Base-by-base conservation (phyloP, 2,797 vertebrate genomes). In the Notolepis coatsorum region DNA sequence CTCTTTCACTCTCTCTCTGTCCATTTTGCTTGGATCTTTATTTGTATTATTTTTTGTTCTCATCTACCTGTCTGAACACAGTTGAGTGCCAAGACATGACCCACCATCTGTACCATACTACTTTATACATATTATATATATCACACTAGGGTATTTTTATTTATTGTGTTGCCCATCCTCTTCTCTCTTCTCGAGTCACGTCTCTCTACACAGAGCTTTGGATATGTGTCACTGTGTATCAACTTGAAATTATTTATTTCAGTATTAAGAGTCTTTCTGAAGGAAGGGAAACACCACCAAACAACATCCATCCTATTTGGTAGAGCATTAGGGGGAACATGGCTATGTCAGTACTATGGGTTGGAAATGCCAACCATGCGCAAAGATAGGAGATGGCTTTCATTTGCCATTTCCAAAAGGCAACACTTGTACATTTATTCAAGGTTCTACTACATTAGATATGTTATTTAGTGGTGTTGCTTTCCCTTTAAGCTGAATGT, bases 101-200 rank as follows among this genome's bases (percentile, higher is more conserved):
- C 65, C 42, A 55, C 70, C 3, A 17, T 77, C 80, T 88, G 81
- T 87, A 86, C 79, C 65, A 83, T 86, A 80, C 81, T 80, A 82
- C 85, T 88, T 89, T 82, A 86, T 75, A 68, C 71, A 73, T 82
- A 84, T 79, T 87, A 79, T 86, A 65, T 75, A 80, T 89, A 83
- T 79, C 71, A 78, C 75, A 71, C 72, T 68, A 63, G 48, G 53
- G 64, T 86, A 71, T 91, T 89, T n/a, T 88, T 85, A 89, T 92
- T 92, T 92, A 91, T 91, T 88, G 69, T 79, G 62, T 76, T 71
- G 54, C 53, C 51, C 41, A 31, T 20, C 17, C 61, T 55, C 57
- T 37, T 41, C n/a, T n/a, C n/a, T n/a, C n/a, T n/a, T n/a, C n/a
- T n/a, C n/a, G 56, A 48, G 37, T 78, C 25, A 10, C 53, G 20